These are phyloP conservation scores for Sphecodes monilicornis DNA, from an alignment of 2,888 invertebrate species.

Conservation along the genomic window DNA sequence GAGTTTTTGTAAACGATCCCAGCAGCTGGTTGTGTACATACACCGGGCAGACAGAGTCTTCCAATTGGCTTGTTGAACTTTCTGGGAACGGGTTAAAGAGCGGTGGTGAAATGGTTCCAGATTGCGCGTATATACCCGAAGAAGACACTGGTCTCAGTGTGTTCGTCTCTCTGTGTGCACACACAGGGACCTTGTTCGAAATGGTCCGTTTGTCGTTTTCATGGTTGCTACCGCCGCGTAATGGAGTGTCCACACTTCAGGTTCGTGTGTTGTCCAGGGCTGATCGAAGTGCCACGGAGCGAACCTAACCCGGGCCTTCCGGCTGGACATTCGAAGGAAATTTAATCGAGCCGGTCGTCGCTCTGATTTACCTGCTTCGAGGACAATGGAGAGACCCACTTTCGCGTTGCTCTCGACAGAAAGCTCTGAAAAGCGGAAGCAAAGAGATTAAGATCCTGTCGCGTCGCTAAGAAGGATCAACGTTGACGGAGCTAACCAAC, in stretches of 20 bases:
- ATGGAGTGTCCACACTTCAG: slow-evolving; percentile 74
- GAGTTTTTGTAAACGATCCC: slow-evolving; percentile 75
- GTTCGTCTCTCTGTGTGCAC: not conserved
- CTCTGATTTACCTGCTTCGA: slow-evolving; percentile 1
- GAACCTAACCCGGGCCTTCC: slow-evolving; percentile 5
- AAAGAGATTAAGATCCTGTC: slow-evolving; percentile 69
- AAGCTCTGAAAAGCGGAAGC: slow-evolving; percentile 52
- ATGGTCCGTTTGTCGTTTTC: slow-evolving; percentile 62
- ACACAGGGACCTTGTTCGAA: slow-evolving; percentile 37
- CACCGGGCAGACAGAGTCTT: slow-evolving; percentile 49
- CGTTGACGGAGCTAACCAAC: slow-evolving; percentile 79
- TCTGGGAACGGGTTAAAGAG: slow-evolving; percentile 35
- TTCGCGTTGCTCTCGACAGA: not conserved
- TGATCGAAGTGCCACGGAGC: slow-evolving; percentile 26
- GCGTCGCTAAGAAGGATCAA: slow-evolving; percentile 75
- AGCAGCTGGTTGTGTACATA: slow-evolving; percentile 54
- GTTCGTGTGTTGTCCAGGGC: slow-evolving; percentile 40
- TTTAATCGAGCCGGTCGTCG: slow-evolving; percentile 1
- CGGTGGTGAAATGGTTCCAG: slow-evolving; percentile 28
- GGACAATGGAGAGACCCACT: not conserved
- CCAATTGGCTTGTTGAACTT: slow-evolving; percentile 41
- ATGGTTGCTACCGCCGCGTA: slow-evolving; percentile 73
- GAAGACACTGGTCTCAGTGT: slow-evolving; percentile 1
- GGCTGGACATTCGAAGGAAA: not conserved
- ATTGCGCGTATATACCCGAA: slow-evolving; percentile 32